These are phyloP conservation scores for Stenotaenia linearis DNA, from an alignment of 2,888 invertebrate species.

Conservation along the genomic window DNA sequence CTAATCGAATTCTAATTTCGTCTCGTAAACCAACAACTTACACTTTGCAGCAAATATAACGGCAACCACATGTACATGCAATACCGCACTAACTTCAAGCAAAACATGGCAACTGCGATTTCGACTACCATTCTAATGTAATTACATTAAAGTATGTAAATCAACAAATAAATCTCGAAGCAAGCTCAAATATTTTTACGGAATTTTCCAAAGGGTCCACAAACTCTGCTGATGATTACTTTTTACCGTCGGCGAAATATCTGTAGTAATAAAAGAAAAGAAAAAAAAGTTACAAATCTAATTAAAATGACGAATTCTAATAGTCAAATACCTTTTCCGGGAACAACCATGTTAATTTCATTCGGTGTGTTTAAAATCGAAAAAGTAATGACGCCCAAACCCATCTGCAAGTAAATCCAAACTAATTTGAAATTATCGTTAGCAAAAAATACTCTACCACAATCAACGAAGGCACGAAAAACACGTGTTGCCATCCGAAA, in stretches of 20 bases:
- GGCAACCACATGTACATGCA: conserved; percentile 53
- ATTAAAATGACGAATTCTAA: background rate
- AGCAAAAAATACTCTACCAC: conserved; percentile 41
- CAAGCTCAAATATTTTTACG: conserved; percentile 32
- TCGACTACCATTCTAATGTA: conserved; percentile 46
- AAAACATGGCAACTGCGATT: conserved; percentile 49
- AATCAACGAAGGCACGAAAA: conserved; percentile 45
- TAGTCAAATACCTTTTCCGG: conserved; percentile 43
- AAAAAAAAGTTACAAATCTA: background rate
- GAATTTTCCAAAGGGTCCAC: conserved; percentile 46
- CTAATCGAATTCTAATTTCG: too few species aligned
- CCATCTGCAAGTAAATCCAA: conserved; percentile 31
- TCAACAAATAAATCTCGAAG: too few species aligned
- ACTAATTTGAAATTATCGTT: background rate
- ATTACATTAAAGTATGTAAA: background rate
- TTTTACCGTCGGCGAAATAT: background rate
- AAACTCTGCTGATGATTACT: background rate
- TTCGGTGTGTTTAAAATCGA: conserved; percentile 42
- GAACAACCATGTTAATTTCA: conserved; percentile 43
- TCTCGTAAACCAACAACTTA: too few species aligned
- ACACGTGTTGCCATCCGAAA: conserved; percentile 49
- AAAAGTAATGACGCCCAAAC: conserved; percentile 44
- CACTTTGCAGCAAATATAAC: conserved; percentile 47
- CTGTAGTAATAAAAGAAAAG: background rate
- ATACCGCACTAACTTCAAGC: conserved; percentile 51